phyloP scores from a whole-genome alignment of 92 coral and sea anemone genomes.

The Epizoanthus stellaris region DNA sequence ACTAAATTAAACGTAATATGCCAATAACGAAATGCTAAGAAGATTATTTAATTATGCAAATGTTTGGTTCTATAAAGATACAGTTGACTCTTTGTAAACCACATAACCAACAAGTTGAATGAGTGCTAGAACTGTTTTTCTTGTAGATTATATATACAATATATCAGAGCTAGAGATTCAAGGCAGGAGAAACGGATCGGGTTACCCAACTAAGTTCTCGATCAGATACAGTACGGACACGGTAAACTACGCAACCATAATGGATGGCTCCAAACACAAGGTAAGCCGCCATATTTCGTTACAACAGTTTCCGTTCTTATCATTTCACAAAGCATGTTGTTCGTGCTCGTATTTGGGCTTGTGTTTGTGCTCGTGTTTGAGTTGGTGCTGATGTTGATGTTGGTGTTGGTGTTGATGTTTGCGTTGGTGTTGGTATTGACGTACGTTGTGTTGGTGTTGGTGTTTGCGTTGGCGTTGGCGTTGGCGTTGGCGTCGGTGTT shows the following conservation, averaged over 20 bases:
- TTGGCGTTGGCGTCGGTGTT: no score
- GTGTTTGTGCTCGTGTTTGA: background rate
- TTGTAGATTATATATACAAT: slow-evolving; percentile 6
- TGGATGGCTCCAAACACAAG: slow-evolving; percentile 22
- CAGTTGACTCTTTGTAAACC: no score
- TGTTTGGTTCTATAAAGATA: no score
- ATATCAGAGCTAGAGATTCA: slow-evolving; percentile 25
- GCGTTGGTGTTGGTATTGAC: no score
- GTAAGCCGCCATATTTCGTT: background rate
- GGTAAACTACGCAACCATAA: background rate
- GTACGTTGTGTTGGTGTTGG: no score
- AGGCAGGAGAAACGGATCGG: slow-evolving; percentile 5
- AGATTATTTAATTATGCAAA: no score
- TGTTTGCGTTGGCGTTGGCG: no score
- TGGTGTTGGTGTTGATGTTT: no score
- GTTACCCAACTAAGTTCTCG: slow-evolving; percentile 16
- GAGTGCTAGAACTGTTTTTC: background rate
- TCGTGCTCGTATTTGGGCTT: background rate
- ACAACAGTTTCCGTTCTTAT: background rate
- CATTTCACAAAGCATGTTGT: background rate
- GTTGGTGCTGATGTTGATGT: background rate
- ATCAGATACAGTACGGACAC: slow-evolving; percentile 23
- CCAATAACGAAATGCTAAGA: no score
- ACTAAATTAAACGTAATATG: no score
- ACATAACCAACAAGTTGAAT: background rate